Evolutionary conservation across 2,888 invertebrate species (phyloP).

Genomic region (Loripinus fragilis): DNA sequence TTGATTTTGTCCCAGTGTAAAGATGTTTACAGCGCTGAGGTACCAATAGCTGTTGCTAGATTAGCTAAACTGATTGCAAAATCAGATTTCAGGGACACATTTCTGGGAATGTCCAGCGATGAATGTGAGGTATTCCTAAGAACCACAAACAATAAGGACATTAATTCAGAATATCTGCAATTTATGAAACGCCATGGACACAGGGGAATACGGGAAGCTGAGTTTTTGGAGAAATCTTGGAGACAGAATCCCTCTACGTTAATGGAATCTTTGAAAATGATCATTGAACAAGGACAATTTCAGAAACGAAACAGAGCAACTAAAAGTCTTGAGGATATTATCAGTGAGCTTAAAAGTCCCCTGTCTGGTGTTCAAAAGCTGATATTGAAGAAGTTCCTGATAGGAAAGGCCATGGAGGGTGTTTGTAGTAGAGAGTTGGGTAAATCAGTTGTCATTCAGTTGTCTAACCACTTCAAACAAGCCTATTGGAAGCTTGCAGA

Average conservation of each 20-base stretch:
- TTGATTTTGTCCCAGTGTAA: slow-evolving; percentile 8
- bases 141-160: neutral
- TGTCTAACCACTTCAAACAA: slow-evolving; percentile 86
- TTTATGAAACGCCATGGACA: slow-evolving; percentile 89
- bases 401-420: slow-evolving; percentile 84
- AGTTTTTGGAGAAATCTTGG: slow-evolving; percentile 69
- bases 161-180: neutral
- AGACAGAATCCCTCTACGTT: slow-evolving; percentile 57
- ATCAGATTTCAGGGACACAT: neutral
- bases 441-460: slow-evolving; percentile 84
- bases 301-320: neutral
- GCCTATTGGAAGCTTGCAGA: slow-evolving; percentile 86
- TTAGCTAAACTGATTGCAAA: neutral
- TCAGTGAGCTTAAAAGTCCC: slow-evolving; percentile 3
- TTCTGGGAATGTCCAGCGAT: neutral
- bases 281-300: slow-evolving; percentile 56
- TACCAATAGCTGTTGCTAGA: neutral
- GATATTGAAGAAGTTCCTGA: slow-evolving; percentile 7
- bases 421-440: slow-evolving; percentile 88
- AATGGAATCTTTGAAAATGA: slow-evolving; percentile 84
- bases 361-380: neutral
- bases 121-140: neutral
- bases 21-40: slow-evolving; percentile 1
- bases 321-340: neutral
- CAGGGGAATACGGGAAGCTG: slow-evolving; percentile 85